Evolutionary conservation across 2,797 vertebrate genomes (phyloP).

Genomic region (Alauda arvensis): DNA sequence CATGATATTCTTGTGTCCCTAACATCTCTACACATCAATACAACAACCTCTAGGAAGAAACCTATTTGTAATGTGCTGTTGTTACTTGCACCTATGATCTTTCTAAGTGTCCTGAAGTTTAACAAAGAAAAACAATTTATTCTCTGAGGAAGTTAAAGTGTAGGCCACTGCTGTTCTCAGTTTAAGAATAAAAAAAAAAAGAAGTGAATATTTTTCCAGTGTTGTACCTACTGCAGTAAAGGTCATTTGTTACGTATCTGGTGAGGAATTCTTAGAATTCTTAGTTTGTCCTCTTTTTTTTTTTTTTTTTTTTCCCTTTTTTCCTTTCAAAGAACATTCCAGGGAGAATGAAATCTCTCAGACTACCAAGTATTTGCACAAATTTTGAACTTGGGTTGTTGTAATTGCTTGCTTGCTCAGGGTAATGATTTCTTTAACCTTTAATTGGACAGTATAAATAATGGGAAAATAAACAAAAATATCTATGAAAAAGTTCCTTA

Average conservation of each 20-base stretch:
- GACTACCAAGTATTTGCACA: neutral
- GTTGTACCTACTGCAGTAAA: neutral
- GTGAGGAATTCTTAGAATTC: neutral
- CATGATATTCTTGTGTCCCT: neutral
- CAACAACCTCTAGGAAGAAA: neutral
- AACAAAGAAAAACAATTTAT: neutral
- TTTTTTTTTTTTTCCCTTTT: neutral
- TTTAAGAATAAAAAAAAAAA: neutral
- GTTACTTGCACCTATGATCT: neutral
- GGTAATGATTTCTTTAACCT: constrained; percentile 8
- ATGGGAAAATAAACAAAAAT: constrained; percentile 7
- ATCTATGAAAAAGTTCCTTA: neutral
- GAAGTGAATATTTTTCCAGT: neutral
- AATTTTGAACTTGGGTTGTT: neutral
- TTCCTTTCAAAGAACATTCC: neutral
- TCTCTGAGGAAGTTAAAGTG: neutral
- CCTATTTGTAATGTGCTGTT: neutral
- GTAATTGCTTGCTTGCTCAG: neutral
- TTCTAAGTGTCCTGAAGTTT: neutral
- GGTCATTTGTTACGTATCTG: neutral
- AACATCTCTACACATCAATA: neutral
- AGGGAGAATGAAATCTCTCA: neutral
- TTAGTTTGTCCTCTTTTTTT: too few relatives aligned
- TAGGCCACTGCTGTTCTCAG: neutral
- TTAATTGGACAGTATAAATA: constrained; percentile 5